Evolutionary conservation across 92 coral and sea anemone species (phyloP).

Genomic region (Porites cylindrica): DNA sequence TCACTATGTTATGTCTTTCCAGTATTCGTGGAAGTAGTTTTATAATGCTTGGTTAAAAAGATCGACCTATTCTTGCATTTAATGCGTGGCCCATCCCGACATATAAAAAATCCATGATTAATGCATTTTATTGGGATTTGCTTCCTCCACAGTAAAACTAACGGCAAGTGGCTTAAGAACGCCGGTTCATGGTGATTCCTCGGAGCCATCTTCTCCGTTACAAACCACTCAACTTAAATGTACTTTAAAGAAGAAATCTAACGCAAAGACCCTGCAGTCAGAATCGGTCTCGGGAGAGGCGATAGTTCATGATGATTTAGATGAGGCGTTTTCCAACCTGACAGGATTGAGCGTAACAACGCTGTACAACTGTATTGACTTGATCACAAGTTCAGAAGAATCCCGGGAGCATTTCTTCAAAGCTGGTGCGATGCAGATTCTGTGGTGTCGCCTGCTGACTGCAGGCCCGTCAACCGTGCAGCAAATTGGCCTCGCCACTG

Average conservation of each 20-base stretch:
- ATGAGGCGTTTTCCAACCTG: slow-evolving; percentile 84
- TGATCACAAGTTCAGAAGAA: slow-evolving; percentile 72
- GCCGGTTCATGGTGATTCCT: slow-evolving; percentile 34
- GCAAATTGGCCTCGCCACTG: slow-evolving; percentile 87
- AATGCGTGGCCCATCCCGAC: too few relatives aligned
- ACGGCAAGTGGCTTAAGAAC: slow-evolving; percentile 55
- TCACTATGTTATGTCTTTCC: too few relatives aligned
- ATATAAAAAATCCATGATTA: too few relatives aligned
- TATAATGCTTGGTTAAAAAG: too few relatives aligned
- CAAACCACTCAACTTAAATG: slow-evolving; percentile 13
- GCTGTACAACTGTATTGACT: slow-evolving; percentile 88
- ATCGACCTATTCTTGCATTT: too few relatives aligned
- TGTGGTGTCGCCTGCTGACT: slow-evolving; percentile 92
- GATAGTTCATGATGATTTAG: slow-evolving; percentile 82
- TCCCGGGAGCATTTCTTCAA: slow-evolving; percentile 75
- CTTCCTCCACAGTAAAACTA: slow-evolving; percentile 51
- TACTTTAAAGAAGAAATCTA: slow-evolving; percentile 21
- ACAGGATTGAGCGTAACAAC: slow-evolving; percentile 82
- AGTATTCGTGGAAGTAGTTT: too few relatives aligned
- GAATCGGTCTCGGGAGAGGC: slow-evolving; percentile 69
- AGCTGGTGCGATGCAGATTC: slow-evolving; percentile 80
- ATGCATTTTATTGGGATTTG: too few relatives aligned
- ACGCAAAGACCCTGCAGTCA: slow-evolving; percentile 12
- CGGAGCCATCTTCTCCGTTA: slow-evolving; percentile 23
- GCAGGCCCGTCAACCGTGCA: slow-evolving; percentile 72